A percentile compares a stretch with the other conserved stretches of the same genome.
Conservation (phyloP, 92 coral and sea anemone genomes). For the Isaurus tuberculatus region DNA sequence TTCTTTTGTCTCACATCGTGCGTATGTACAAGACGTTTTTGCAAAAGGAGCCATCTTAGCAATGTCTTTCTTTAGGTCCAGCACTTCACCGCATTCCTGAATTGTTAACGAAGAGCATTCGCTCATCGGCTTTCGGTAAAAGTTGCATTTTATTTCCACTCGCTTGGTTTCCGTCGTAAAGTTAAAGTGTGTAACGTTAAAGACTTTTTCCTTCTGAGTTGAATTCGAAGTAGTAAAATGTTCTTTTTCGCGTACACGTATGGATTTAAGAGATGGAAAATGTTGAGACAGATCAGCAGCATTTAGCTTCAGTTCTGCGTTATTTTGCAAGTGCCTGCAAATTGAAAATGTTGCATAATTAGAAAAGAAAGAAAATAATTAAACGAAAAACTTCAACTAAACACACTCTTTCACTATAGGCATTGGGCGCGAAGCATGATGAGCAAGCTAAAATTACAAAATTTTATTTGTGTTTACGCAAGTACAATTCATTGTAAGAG, state of each 20-base stretch:
- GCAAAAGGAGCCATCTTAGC: slow-evolving; percentile 63
- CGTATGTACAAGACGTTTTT: slow-evolving; percentile 70
- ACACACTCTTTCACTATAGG: background rate
- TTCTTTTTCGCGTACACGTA: slow-evolving; percentile 64
- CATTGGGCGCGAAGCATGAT: background rate
- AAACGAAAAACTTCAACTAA: background rate
- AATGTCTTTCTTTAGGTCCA: slow-evolving; percentile 69
- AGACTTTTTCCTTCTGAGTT: slow-evolving; percentile 36
- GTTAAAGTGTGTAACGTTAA: slow-evolving; percentile 24
- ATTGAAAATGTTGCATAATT: background rate
- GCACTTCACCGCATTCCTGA: slow-evolving; percentile 66
- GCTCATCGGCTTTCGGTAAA: slow-evolving; percentile 71
- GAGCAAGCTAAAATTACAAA: too few relatives aligned
- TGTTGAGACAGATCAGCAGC: slow-evolving; percentile 64
- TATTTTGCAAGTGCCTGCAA: slow-evolving; percentile 80
- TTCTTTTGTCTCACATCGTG: slow-evolving; percentile 72
- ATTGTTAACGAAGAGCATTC: slow-evolving; percentile 61
- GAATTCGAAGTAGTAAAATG: slow-evolving; percentile 64
- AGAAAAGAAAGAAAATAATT: background rate
- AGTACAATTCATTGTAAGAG: too few relatives aligned
- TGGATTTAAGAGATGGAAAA: slow-evolving; percentile 60
- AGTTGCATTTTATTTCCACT: slow-evolving; percentile 77
- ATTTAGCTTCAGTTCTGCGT: slow-evolving; percentile 65
- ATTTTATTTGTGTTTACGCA: too few relatives aligned
- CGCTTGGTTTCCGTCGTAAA: slow-evolving; percentile 53